phyloP scores from a whole-genome alignment of 2,797 vertebrate genomes.

The Eospalax fontanierii region DNA sequence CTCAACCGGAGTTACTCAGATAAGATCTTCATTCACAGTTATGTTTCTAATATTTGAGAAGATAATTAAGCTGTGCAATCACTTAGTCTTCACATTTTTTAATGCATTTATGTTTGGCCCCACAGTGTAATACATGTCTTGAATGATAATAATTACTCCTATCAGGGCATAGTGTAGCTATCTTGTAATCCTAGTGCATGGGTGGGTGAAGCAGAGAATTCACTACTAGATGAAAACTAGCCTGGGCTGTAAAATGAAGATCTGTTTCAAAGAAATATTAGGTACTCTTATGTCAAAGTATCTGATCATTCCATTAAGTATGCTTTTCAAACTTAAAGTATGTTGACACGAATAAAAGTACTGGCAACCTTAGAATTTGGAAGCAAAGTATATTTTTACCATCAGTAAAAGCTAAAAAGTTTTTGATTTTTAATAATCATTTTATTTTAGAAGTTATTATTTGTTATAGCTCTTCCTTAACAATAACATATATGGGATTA shows the following conservation, averaged over 20 bases:
- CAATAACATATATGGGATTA: neutral
- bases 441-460: neutral
- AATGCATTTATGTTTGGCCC: neutral
- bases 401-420: neutral
- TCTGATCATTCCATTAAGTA: neutral
- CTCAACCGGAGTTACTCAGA: neutral
- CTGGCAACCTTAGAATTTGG: neutral
- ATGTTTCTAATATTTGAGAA: neutral
- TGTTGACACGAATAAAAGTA: neutral
- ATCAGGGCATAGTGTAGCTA: rapidly evolving
- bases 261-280: neutral
- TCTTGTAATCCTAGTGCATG: neutral
- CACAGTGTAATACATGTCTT: neutral
- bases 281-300: neutral
- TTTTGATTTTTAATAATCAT: neutral
- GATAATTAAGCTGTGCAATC: neutral
- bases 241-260: neutral
- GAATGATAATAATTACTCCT: neutral
- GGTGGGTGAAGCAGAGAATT: neutral
- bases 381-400: neutral
- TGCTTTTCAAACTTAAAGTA: neutral
- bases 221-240: neutral
- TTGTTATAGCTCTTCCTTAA: neutral
- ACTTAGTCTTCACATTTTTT: neutral
- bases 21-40: neutral